phyloP scores from a whole-genome alignment of 2,888 invertebrate genomes.

The Mycalesis mineus region DNA sequence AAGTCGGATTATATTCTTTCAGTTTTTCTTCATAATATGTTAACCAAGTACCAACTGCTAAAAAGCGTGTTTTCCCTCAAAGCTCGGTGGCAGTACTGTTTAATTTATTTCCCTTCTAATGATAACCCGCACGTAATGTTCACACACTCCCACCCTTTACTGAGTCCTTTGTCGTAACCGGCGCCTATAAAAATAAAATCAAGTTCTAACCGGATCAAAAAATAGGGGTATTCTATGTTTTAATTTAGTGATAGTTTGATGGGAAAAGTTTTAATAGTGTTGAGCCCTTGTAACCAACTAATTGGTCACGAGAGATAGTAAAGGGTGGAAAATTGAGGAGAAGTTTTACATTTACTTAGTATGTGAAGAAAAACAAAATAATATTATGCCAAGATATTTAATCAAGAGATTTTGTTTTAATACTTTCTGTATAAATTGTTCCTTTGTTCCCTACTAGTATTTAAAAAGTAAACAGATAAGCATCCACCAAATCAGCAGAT shows the following conservation, averaged over 20 bases:
- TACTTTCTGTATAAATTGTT: too few species aligned
- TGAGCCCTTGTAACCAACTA: conserved; percentile 35
- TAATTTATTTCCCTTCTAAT: conserved; percentile 15
- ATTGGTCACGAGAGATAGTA: conserved; percentile 43
- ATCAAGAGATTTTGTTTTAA: too few species aligned
- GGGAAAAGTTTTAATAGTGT: conserved; percentile 60
- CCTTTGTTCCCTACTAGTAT: too few species aligned
- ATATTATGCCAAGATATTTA: neutral
- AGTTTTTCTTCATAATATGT: neutral
- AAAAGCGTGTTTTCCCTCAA: neutral
- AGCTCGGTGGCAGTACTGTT: neutral
- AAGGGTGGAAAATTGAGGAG: conserved; percentile 22
- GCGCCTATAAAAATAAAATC: conserved; percentile 48
- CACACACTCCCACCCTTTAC: conserved; percentile 42
- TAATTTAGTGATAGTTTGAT: conserved; percentile 58
- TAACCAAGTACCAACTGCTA: neutral
- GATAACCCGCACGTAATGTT: conserved; percentile 39
- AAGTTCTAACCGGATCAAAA: conserved; percentile 39
- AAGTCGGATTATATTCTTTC: neutral
- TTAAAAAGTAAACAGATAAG: too few species aligned
- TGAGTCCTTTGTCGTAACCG: conserved; percentile 41
- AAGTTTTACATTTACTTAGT: conserved; percentile 11
- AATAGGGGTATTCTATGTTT: conserved; percentile 68
- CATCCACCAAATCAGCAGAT: too few species aligned
- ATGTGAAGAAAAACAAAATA: neutral